phyloP scores from a whole-genome alignment of 1,140 invertebrate species.

The Samia ricini region DNA sequence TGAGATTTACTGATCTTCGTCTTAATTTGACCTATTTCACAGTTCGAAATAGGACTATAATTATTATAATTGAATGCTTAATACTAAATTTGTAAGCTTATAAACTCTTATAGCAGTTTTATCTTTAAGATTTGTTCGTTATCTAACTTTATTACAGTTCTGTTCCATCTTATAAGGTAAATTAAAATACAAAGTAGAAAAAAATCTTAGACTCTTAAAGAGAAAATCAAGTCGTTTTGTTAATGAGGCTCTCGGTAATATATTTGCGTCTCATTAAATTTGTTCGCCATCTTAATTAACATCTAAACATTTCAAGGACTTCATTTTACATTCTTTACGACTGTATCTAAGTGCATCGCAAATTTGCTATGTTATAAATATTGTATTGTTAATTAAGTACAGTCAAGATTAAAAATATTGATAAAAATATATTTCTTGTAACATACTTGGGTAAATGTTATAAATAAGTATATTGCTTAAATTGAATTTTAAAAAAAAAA shows the following conservation, averaged over 20 bases:
- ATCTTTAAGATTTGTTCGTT: neutral
- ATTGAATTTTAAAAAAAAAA: too few relatives aligned
- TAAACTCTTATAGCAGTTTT: neutral
- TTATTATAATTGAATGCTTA: neutral
- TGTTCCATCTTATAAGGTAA: neutral
- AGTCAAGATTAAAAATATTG: too few relatives aligned
- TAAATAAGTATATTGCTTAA: too few relatives aligned
- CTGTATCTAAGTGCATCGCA: conserved; percentile 5
- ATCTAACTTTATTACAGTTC: neutral
- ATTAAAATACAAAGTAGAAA: neutral
- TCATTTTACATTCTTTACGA: conserved; percentile 11
- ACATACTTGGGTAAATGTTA: too few relatives aligned
- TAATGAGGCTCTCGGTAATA: conserved; percentile 7
- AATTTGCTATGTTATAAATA: conserved; percentile 4
- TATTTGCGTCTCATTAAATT: conserved; percentile 13
- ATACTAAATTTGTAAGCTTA: neutral
- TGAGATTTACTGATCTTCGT: too few relatives aligned
- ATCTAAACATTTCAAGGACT: conserved; percentile 12
- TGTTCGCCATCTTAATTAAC: conserved; percentile 14
- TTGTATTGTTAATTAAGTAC: neutral
- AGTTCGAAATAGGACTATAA: neutral
- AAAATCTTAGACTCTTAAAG: conserved; percentile 1
- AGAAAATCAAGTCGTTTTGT: conserved; percentile 12
- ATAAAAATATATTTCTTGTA: too few relatives aligned
- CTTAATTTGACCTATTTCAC: too few relatives aligned